Conservation (phyloP, 2,113 vertebrate species). For the Dicentrarchus labrax region DNA sequence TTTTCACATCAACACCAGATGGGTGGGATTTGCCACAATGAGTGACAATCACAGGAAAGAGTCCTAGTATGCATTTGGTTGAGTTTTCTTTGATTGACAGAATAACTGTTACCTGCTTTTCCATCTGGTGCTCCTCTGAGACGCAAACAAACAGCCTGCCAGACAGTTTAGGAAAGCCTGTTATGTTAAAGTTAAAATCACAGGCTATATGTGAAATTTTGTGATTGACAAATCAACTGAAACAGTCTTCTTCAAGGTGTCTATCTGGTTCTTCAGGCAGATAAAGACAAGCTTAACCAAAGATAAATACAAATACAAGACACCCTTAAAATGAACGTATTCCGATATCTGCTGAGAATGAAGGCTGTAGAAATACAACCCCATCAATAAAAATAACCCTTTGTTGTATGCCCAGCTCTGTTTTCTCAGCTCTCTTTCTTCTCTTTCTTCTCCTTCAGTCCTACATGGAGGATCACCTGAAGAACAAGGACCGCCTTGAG, state of each 20-base stretch:
- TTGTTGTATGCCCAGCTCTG: not conserved
- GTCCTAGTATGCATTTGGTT: not conserved
- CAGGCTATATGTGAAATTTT: not conserved
- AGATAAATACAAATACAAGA: not conserved
- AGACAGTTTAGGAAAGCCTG: not conserved
- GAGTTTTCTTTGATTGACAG: conserved; percentile 3
- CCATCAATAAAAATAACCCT: not conserved
- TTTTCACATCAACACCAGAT: not conserved
- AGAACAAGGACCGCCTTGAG: conserved; percentile 94
- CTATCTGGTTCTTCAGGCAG: not conserved
- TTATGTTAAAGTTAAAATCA: not conserved
- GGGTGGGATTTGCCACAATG: not conserved
- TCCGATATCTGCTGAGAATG: not conserved
- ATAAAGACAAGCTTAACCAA: not conserved
- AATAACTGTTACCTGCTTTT: not conserved
- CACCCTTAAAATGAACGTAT: not conserved
- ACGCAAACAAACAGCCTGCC: not conserved
- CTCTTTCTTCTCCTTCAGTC: conserved; percentile 80
- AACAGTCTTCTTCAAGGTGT: not conserved
- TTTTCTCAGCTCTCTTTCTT: not conserved
- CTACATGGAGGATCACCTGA: conserved; percentile 98
- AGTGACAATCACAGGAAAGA: not conserved
- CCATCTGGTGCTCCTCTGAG: not conserved
- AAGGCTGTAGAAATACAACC: not conserved
- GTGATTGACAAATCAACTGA: not conserved